A percentile compares a stretch with the other conserved stretches of the same genome.
These are phyloP conservation scores for Probaryconus sp. DNA, from an alignment of 1,140 invertebrate genomes.

Conservation along the genomic window DNA sequence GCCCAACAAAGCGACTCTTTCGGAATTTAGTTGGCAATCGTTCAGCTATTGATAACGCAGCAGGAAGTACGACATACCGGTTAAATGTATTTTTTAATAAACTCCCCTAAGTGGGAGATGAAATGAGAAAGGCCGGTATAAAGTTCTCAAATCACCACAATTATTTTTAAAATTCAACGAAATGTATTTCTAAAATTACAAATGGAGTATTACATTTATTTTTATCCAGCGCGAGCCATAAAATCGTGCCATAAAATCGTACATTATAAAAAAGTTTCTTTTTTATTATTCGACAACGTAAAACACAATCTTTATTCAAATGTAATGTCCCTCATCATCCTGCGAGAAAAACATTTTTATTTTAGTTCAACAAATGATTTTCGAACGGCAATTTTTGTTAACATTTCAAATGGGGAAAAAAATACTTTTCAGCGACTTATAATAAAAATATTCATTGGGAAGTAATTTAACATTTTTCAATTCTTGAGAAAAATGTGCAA, in stretches of 20 bases:
- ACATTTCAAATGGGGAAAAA: slow-evolving; percentile 37
- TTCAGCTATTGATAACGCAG: slow-evolving; percentile 54
- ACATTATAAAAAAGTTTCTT: slow-evolving; percentile 41
- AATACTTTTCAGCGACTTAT: slow-evolving; percentile 7
- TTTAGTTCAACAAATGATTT: slow-evolving; percentile 4
- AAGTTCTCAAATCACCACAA: slow-evolving; percentile 50
- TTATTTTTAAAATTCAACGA: slow-evolving; percentile 53
- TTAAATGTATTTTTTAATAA: slow-evolving; percentile 54
- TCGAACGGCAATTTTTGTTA: slow-evolving; percentile 19
- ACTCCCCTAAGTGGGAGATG: slow-evolving; percentile 10
- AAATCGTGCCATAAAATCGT: slow-evolving; percentile 49
- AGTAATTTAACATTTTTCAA: too few relatives aligned
- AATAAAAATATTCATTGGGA: too few relatives aligned
- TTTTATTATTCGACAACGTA: slow-evolving; percentile 42
- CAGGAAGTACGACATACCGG: slow-evolving; percentile 39
- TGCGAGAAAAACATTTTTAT: slow-evolving; percentile 24
- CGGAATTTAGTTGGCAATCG: slow-evolving; percentile 53
- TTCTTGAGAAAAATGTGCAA: too few relatives aligned
- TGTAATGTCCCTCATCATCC: slow-evolving; percentile 30
- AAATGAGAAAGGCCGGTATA: slow-evolving; percentile 19
- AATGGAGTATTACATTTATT: slow-evolving; percentile 52
- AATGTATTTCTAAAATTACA: slow-evolving; percentile 56
- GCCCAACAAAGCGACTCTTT: slow-evolving; percentile 55
- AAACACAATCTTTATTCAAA: slow-evolving; percentile 45
- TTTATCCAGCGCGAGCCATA: slow-evolving; percentile 43